Evolutionary conservation across 2,113 vertebrate species (phyloP).

Genomic region (Lates calcarifer): DNA sequence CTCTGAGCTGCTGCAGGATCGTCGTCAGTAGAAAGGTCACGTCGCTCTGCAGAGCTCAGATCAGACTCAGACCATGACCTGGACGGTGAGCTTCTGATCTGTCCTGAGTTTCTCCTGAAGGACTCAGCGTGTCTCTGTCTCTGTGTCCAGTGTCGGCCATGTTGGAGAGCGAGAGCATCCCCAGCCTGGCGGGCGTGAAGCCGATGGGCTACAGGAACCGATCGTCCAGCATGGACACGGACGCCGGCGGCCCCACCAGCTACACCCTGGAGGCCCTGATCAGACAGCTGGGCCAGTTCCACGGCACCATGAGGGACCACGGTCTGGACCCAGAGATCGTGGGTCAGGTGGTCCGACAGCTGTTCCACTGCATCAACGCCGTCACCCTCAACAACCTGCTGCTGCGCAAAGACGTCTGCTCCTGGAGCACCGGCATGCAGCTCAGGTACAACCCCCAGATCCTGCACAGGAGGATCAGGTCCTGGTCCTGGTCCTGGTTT

Average conservation of each 20-base stretch:
- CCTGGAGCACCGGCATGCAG: constrained; percentile 98
- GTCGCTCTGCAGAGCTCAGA: no score
- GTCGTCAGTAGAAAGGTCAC: no score
- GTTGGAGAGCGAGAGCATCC: constrained; percentile 96
- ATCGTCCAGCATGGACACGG: constrained; percentile 83
- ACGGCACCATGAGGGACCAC: constrained; percentile 89
- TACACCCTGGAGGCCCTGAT: constrained; percentile 90
- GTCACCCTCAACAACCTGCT: constrained; percentile 94
- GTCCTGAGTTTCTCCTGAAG: no score
- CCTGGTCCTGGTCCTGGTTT: background rate
- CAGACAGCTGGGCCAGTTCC: constrained; percentile 88
- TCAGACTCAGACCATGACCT: no score
- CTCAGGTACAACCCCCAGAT: constrained; percentile 84
- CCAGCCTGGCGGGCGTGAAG: constrained; percentile 91
- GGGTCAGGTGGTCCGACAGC: constrained; percentile 93
- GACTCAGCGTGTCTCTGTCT: no score
- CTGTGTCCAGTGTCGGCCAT: constrained; percentile 89
- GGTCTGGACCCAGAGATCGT: constrained; percentile 95
- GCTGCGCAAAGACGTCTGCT: constrained; percentile 95
- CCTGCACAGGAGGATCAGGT: background rate
- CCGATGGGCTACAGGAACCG: constrained; percentile 92
- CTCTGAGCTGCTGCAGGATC: no score
- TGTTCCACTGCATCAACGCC: constrained; percentile 93
- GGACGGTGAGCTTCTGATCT: no score
- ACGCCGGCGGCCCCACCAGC: constrained; percentile 68